phyloP scores from a whole-genome alignment of 92 coral and sea anemone species.

The Paragorgia papillata region DNA sequence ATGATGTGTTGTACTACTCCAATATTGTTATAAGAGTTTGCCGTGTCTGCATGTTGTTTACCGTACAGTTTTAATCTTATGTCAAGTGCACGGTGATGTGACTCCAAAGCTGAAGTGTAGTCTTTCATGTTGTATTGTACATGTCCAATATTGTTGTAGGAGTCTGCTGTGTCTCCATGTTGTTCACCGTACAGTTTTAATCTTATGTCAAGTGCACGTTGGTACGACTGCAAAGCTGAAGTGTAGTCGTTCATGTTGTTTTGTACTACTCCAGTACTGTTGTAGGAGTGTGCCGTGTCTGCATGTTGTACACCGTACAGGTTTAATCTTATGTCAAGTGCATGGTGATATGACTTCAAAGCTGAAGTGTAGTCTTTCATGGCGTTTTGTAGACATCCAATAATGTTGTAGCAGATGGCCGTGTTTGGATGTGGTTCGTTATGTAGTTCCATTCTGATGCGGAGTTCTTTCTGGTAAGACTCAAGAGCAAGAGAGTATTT shows the following conservation, averaged over 20 bases:
- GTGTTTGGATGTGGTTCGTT: background rate
- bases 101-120: constrained; percentile 16
- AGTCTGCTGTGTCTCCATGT: constrained; percentile 32
- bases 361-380: background rate
- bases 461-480: background rate
- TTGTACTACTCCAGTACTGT: background rate
- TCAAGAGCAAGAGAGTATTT: constrained; percentile 4
- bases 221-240: constrained; percentile 1
- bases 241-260: background rate
- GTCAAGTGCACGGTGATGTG: constrained; percentile 5
- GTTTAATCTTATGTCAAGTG: background rate
- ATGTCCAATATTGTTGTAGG: constrained; percentile 1
- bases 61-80: constrained; percentile 23
- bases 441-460: background rate
- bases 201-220: constrained; percentile 34
- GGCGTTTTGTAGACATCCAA: no score
- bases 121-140: background rate
- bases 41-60: constrained; percentile 23
- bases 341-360: background rate
- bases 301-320: background rate
- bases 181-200: constrained; percentile 18
- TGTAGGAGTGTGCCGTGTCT: background rate
- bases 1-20: background rate
- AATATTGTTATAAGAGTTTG: background rate
- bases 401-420: no score